Evolutionary conservation across 2,113 vertebrate genomes (phyloP), one percentile per base, ranked within the genome.

Genomic region (Emberiza fucata): DNA sequence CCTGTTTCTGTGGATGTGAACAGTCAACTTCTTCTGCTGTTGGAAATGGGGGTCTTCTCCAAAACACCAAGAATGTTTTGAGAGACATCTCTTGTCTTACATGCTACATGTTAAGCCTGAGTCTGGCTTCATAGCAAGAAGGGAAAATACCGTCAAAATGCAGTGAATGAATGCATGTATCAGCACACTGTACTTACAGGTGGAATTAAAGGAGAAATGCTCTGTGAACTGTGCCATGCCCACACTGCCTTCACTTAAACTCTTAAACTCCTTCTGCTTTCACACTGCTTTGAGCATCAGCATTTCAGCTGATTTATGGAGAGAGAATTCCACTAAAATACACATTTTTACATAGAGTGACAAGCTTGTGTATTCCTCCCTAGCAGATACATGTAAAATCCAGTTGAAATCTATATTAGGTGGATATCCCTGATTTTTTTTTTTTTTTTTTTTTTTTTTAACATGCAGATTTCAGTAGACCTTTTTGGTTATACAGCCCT

Each of bases 131-230:
- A n/a, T 27, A 76, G 73, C 11, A 81, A 57, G 45, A 92, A 81
- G 20, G 20, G 40, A 57, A 91, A 86, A 50, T 33, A 9, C 0
- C 1, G 44, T 35, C 59, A 68, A 86, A 92, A 95, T 65, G 75
- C 63, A 81, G 8, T 71, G 77, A 88, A 78, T 66, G 29, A 77
- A 89, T 59, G 24, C 44, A 35, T 20, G 4, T 28, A 88, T 71
- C 63, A 25, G 35, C 57, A 77, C 54, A 37, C 28, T 86, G 54
- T 35, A n/a, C n/a, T 75, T 86, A 79, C 53, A 88, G 72, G 63
- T 83, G 57, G 40, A 79, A 90, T 72, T 92, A 86, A 96, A 95
- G 54, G 80, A 92, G 71, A 91, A 94, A 88, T 70, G 71, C 44
- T 75, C 86, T 89, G 37, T 91, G 90, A 93, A 78, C 72, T 84